Evolutionary conservation across 2,888 invertebrate species (phyloP).

Genomic region (Steromphala cineraria): DNA sequence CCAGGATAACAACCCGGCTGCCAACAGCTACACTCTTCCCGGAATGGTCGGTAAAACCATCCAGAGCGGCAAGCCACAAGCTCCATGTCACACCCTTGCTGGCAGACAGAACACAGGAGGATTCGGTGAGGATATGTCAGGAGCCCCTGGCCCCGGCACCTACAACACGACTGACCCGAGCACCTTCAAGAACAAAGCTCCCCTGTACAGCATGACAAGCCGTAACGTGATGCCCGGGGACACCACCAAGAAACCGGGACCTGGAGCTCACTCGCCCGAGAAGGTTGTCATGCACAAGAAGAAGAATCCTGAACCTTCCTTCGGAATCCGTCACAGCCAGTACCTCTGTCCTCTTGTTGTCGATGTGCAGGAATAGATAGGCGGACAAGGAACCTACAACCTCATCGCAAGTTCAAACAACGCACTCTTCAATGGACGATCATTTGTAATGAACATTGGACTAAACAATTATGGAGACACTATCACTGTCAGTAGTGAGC

Average conservation of each 20-base stretch:
- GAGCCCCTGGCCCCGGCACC: slow-evolving; percentile 85
- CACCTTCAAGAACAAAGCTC: slow-evolving; percentile 79
- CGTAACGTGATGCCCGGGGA: slow-evolving; percentile 87
- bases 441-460: background rate
- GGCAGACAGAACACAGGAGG: slow-evolving; percentile 83
- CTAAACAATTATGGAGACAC: background rate
- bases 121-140: slow-evolving; percentile 67
- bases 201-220: slow-evolving; percentile 91
- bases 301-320: slow-evolving; percentile 71
- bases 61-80: slow-evolving; percentile 71
- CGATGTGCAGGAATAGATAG: slow-evolving; percentile 56
- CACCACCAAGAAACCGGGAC: slow-evolving; percentile 89
- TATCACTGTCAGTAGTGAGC: background rate
- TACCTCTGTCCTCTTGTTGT: slow-evolving; percentile 73
- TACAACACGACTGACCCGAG: slow-evolving; percentile 83
- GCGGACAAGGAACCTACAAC: no score
- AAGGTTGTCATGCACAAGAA: slow-evolving; percentile 81
- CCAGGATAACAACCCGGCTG: slow-evolving; percentile 72
- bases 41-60: slow-evolving; percentile 71
- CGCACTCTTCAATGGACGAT: background rate
- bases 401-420: background rate
- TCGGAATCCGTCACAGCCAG: slow-evolving; percentile 76
- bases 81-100: slow-evolving; percentile 91
- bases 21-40: slow-evolving; percentile 71
- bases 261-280: slow-evolving; percentile 95